Percentiles rank a stretch among this genome's conserved stretches.
These are phyloP conservation scores for Lagorchestes hirsutus DNA, from an alignment of 2,797 vertebrate genomes.

Conservation along the genomic window DNA sequence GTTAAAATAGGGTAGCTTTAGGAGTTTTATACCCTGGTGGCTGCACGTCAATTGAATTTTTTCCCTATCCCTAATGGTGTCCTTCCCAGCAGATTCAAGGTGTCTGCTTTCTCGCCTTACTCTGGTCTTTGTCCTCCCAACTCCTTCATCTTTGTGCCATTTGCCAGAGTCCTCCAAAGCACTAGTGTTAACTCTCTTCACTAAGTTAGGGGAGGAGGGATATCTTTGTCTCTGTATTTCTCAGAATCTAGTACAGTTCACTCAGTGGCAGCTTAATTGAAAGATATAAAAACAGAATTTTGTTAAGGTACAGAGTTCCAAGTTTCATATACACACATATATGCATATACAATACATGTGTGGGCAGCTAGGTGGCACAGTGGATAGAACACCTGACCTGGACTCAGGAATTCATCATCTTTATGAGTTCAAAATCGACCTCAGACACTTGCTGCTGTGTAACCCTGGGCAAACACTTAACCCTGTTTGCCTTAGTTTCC, in stretches of 20 bases:
- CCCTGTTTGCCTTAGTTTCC: too few species aligned
- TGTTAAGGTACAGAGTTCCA: background rate
- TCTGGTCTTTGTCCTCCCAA: background rate
- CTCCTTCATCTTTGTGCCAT: background rate
- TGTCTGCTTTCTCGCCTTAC: background rate
- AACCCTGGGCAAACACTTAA: too few species aligned
- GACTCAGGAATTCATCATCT: too few species aligned
- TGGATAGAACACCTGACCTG: too few species aligned
- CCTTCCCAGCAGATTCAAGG: background rate
- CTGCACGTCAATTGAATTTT: background rate
- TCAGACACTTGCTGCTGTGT: background rate
- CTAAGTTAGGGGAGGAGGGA: background rate
- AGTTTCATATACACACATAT: background rate
- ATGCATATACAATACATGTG: background rate
- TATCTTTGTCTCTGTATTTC: background rate
- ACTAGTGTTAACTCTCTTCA: background rate
- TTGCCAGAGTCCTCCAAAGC: background rate
- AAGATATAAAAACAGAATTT: background rate
- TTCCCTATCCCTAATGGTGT: background rate
- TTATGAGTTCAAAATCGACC: background rate
- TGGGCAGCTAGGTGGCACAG: background rate
- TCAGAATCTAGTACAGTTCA: background rate
- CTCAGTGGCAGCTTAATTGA: background rate
- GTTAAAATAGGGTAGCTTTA: background rate
- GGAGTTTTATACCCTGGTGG: background rate